Conservation (phyloP, 2,113 vertebrate genomes). For the Epinephelus moara region DNA sequence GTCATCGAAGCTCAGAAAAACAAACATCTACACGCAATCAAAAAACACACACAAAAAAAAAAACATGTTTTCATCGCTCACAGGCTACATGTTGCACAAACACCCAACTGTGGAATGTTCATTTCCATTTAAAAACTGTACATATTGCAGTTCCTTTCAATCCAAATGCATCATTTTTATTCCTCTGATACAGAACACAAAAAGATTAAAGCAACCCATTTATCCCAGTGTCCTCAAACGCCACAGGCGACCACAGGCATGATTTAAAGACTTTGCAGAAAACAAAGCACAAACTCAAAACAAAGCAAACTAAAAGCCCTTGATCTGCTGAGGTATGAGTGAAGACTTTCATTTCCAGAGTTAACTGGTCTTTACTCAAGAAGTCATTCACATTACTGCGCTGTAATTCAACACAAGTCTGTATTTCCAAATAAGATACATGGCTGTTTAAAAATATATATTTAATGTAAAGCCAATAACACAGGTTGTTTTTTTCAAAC, state of each 20-base stretch:
- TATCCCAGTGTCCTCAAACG: not conserved
- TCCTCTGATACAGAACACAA: constrained; percentile 39
- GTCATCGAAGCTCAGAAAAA: constrained; percentile 32
- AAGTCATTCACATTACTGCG: not conserved
- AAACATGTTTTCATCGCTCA: not conserved
- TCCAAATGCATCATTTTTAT: constrained; percentile 35
- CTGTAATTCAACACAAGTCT: not conserved
- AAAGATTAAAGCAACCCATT: constrained; percentile 52
- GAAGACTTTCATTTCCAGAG: constrained; percentile 34
- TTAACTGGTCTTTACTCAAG: not conserved
- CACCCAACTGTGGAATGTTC: constrained; percentile 69
- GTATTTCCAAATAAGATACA: not conserved
- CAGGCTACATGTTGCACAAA: constrained; percentile 24
- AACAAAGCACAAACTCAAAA: constrained; percentile 4
- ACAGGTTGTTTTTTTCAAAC: not conserved
- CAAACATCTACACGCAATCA: constrained; percentile 33
- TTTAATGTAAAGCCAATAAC: not conserved
- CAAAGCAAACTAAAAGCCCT: constrained; percentile 35
- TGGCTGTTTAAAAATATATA: not conserved
- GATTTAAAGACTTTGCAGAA: constrained; percentile 2
- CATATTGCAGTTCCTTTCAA: constrained; percentile 60
- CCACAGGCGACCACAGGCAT: not conserved
- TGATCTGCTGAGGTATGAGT: constrained; percentile 60
- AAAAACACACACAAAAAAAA: constrained; percentile 1
- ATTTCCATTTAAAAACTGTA: constrained; percentile 60